Conservation (phyloP, 1,140 invertebrate genomes). For the Eciton burchellii region DNA sequence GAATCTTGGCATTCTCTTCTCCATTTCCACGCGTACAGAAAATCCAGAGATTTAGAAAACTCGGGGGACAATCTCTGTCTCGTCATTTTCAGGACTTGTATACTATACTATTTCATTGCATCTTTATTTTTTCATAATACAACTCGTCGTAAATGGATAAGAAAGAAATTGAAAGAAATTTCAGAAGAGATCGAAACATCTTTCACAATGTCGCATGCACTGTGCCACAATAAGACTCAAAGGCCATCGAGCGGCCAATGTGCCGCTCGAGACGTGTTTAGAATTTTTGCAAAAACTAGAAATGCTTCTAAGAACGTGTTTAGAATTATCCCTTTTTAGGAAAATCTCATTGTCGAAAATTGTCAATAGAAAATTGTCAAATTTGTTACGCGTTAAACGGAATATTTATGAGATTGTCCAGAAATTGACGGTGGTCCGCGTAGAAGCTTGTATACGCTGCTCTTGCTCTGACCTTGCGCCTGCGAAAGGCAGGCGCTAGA, state of each 20-base stretch:
- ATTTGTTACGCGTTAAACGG: background rate
- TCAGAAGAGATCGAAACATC: background rate
- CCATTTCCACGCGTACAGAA: background rate
- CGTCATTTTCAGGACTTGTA: background rate
- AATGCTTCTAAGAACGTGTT: background rate
- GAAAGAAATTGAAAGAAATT: background rate
- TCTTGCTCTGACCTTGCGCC: background rate
- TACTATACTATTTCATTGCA: background rate
- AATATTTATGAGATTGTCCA: background rate
- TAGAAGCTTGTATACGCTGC: background rate
- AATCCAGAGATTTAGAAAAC: conserved; percentile 10
- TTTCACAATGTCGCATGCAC: background rate
- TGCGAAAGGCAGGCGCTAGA: conserved; percentile 28
- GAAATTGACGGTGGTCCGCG: background rate
- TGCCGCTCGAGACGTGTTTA: background rate
- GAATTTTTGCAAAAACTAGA: background rate
- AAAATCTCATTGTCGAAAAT: background rate
- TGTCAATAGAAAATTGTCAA: conserved; percentile 5
- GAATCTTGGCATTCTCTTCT: conserved; percentile 1
- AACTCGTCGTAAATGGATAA: background rate
- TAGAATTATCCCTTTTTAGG: background rate
- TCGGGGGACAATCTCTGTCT: background rate
- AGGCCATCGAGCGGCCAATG: background rate
- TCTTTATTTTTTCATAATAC: background rate
- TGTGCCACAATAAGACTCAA: background rate